These are phyloP conservation scores for Erythrolamprus reginae DNA, from an alignment of 2,113 vertebrate species.

Conservation along the genomic window DNA sequence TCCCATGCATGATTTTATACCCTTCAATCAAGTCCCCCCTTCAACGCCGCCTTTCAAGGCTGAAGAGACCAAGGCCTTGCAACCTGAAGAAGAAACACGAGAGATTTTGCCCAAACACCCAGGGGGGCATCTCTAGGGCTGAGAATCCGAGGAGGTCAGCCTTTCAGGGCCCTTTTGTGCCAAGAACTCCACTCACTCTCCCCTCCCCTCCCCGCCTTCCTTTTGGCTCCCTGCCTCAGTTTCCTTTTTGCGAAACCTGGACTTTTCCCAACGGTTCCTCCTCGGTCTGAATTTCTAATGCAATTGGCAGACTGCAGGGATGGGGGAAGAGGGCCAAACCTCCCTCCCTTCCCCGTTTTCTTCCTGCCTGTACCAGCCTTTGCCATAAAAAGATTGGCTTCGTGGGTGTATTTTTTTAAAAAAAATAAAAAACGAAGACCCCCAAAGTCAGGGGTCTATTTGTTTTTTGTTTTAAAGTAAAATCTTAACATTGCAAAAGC, in stretches of 20 bases:
- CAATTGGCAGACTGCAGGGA: conserved; percentile 19
- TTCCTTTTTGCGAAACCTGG: background rate
- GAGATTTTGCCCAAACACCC: too few relatives aligned
- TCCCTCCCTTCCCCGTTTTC: conserved; percentile 32
- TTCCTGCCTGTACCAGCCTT: background rate
- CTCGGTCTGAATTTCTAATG: background rate
- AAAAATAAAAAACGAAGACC: too few relatives aligned
- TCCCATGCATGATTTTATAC: too few relatives aligned
- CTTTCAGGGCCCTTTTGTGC: background rate
- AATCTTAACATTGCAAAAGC: too few relatives aligned
- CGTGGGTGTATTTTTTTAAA: background rate
- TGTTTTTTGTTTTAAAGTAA: too few relatives aligned
- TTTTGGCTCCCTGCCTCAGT: background rate
- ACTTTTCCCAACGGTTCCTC: background rate
- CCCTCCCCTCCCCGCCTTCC: background rate
- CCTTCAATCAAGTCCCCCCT: too few relatives aligned
- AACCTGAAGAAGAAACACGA: too few relatives aligned
- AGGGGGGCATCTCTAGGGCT: fast-evolving
- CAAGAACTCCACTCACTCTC: background rate
- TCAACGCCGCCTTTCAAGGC: too few relatives aligned
- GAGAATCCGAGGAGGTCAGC: background rate
- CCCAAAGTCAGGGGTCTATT: too few relatives aligned
- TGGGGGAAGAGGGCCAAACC: conserved; percentile 38
- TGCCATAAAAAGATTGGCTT: background rate
- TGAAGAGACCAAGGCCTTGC: too few relatives aligned